These are phyloP conservation scores for Mirounga angustirostris DNA, from an alignment of 2,113 vertebrate species.

Conservation along the genomic window DNA sequence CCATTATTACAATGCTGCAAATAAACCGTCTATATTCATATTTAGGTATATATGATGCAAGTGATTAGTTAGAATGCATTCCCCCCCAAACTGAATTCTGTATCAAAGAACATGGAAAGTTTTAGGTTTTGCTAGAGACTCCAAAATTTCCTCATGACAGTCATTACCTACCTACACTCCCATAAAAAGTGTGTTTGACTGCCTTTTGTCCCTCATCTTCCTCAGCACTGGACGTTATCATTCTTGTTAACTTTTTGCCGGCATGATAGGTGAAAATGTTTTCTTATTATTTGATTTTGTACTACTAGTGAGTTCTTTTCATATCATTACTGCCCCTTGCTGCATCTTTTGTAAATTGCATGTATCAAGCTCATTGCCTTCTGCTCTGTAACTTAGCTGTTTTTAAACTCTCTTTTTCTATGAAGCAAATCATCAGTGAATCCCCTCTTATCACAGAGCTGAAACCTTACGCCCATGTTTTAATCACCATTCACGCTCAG, in stretches of 20 bases:
- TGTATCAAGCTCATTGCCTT: background rate
- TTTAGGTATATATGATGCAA: background rate
- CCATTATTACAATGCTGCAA: background rate
- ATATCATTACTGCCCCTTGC: background rate
- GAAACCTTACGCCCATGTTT: background rate
- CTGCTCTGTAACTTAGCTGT: background rate
- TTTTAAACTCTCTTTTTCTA: background rate
- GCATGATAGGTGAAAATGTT: background rate
- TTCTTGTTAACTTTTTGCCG: background rate
- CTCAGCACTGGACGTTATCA: background rate
- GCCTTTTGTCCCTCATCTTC: background rate
- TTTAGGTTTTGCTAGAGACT: background rate
- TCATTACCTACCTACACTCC: background rate
- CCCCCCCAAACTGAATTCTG: background rate
- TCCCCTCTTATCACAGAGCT: background rate
- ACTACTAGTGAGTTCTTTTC: background rate
- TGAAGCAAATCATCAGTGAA: background rate
- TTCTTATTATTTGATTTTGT: background rate
- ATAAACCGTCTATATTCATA: background rate
- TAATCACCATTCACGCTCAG: background rate
- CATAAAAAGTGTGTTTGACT: background rate
- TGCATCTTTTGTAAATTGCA: background rate
- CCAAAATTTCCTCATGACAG: background rate
- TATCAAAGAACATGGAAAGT: background rate
- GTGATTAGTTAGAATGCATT: background rate